Base-by-base conservation (phyloP, 2,797 vertebrate genomes). In the Crenichthys baileyi region DNA sequence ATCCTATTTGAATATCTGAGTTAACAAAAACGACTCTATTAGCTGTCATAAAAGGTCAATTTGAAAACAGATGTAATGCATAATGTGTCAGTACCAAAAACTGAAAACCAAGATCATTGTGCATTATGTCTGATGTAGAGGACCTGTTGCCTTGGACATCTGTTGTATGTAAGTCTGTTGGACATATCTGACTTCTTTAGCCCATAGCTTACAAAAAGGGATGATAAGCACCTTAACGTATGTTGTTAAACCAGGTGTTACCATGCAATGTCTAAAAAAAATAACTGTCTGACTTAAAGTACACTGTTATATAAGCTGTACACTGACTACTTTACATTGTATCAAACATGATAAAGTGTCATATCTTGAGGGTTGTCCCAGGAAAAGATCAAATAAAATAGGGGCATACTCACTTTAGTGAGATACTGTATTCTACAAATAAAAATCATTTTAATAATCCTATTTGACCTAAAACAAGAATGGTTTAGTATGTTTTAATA, bases 231-330 rank as follows among this genome's bases (percentile, higher is more conserved):
- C 94, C 36, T 36, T 36, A 36, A 36, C 36, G 36, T 36, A 36
- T 36, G 36, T 36, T 36, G 36, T 95, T 94, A 95, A 95, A 96
- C 95, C 71, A 93, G 93, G 79, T 91, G 93, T 95, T 93, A 93
- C 92, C 36, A 36, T 36, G 36, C 36, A 36, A 36, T 36, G 36
- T 36, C 36, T 36, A 36, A 36, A 36, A 36, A 4, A 36, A 36
- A 36, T 36, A 36, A 36, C 36, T 36, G 36, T 36, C 36, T 36
- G 36, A 36, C 36, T 36, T 36, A 36, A 36, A 36, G 36, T 36
- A 36, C 2, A 4, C 36, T 36, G 36, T 36, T 36, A 36, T 36
- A 36, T 4, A 36, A 36, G 4, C 0, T 36, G 36, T 36, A 36
- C 36, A 36, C 36, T 36, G 36, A 36, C 36, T 36, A 36, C 36